A percentile compares a stretch with the other conserved stretches of the same genome.
phyloP scores from a whole-genome alignment of 2,113 vertebrate species.

The Esox niger region DNA sequence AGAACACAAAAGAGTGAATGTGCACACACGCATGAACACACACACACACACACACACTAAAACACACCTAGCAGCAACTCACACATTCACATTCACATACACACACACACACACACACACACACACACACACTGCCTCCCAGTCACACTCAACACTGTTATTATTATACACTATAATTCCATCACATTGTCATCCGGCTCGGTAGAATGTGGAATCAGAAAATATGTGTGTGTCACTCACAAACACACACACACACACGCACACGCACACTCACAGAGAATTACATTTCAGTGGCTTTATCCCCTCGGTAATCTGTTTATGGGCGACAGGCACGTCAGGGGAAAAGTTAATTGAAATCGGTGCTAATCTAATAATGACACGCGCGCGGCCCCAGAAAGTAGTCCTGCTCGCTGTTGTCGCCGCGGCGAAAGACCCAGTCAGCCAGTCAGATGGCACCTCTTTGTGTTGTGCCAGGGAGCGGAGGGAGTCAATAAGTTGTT shows the following conservation, averaged over 20 bases:
- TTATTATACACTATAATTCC: no score
- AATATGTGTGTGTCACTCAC: background rate
- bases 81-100: constrained; percentile 31
- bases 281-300: constrained; percentile 50
- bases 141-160: constrained; percentile 24
- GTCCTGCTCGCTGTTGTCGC: background rate
- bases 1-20: no score
- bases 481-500: constrained; percentile 33
- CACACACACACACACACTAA: constrained; percentile 28
- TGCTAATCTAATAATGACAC: constrained; percentile 63
- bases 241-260: constrained; percentile 10
- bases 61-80: constrained; percentile 24
- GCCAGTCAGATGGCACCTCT: constrained; percentile 46
- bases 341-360: constrained; percentile 63
- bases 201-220: constrained; percentile 20
- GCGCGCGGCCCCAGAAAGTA: constrained; percentile 15
- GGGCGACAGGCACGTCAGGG: constrained; percentile 50
- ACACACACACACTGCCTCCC: constrained; percentile 37
- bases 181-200: constrained; percentile 30
- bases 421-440: no score
- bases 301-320: constrained; percentile 61
- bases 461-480: constrained; percentile 11
- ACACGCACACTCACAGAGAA: constrained; percentile 8
- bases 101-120: constrained; percentile 28
- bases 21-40: no score